phyloP scores from a whole-genome alignment of 2,888 invertebrate species.

The Oasisia sp. region DNA sequence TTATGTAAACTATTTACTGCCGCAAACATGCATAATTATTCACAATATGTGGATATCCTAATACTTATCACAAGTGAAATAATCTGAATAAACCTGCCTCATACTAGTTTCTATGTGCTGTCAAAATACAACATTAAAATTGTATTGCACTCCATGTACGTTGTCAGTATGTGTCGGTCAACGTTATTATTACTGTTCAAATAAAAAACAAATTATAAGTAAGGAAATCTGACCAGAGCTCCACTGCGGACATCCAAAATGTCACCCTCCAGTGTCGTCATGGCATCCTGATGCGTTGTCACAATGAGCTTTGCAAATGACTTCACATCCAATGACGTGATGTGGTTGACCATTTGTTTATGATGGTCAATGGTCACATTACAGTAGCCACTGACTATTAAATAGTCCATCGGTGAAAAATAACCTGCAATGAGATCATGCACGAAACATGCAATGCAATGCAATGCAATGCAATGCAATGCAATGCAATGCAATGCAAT shows the following conservation, averaged over 20 bases:
- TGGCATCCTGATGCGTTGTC: constrained; percentile 20
- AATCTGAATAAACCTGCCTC: too few species aligned
- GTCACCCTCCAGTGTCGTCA: background rate
- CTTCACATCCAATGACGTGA: background rate
- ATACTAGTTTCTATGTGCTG: too few species aligned
- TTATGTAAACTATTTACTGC: too few species aligned
- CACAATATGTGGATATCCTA: too few species aligned
- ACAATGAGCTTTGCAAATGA: background rate
- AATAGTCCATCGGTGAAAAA: constrained; percentile 31
- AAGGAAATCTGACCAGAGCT: background rate
- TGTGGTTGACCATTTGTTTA: constrained; percentile 13
- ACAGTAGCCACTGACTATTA: constrained; percentile 14
- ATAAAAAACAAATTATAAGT: background rate
- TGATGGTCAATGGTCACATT: constrained; percentile 21
- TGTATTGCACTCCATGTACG: too few species aligned
- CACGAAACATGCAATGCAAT: background rate
- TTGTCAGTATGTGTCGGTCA: too few species aligned
- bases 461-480: too few species aligned
- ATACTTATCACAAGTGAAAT: too few species aligned
- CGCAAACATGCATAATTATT: too few species aligned
- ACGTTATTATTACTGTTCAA: background rate
- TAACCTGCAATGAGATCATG: constrained; percentile 39
- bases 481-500: too few species aligned
- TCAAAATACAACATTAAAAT: too few species aligned
- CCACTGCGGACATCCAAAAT: constrained; percentile 18